phyloP scores from a whole-genome alignment of 2,113 vertebrate genomes.

The Emydura subglobosa region DNA sequence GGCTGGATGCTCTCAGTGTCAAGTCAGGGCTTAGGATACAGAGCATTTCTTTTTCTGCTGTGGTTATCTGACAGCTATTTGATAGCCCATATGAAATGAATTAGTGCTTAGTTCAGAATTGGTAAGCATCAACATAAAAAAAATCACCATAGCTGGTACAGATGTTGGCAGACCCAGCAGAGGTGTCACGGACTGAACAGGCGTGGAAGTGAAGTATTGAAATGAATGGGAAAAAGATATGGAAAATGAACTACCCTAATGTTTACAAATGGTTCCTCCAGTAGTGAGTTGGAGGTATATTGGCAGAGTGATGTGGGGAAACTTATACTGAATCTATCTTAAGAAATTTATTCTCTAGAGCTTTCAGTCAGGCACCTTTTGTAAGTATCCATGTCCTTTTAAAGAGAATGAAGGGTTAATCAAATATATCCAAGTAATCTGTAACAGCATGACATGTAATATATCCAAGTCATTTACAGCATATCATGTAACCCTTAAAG shows the following conservation, averaged over 20 bases:
- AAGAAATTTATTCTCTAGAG: background rate
- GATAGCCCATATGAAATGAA: background rate
- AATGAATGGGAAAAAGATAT: background rate
- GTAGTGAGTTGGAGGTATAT: background rate
- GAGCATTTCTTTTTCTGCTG: background rate
- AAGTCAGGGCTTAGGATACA: background rate
- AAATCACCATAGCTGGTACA: background rate
- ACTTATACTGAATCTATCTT: background rate
- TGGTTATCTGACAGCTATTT: background rate
- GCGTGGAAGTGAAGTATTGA: background rate
- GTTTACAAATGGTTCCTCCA: background rate
- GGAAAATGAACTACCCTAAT: background rate
- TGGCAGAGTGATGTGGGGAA: background rate
- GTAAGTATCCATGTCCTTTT: background rate
- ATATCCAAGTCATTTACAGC: background rate
- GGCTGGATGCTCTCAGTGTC: background rate
- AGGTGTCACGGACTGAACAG: background rate
- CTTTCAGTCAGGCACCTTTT: background rate
- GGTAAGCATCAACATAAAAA: rapidly evolving
- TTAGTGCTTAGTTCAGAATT: background rate
- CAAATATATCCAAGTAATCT: background rate
- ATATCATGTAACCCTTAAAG: background rate
- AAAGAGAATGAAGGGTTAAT: background rate
- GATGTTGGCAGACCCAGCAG: background rate
- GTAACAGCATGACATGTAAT: background rate